Evolutionary conservation across 1,140 invertebrate genomes (phyloP).

Genomic region (Trachymyrmex cornetzi): DNA sequence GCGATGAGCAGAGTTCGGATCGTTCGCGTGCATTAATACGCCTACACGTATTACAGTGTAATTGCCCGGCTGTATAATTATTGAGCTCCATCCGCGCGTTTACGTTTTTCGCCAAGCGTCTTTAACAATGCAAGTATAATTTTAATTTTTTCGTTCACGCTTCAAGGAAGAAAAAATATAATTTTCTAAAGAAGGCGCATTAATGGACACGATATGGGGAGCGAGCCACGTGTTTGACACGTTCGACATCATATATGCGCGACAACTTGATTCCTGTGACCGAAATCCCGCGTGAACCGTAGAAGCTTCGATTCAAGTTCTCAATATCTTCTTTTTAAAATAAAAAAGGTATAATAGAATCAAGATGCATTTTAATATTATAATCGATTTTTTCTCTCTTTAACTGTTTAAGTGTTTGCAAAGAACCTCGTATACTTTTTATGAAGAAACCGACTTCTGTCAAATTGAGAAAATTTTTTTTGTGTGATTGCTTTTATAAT

Average conservation of each 20-base stretch:
- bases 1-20: constrained; percentile 21
- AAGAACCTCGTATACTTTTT: too few relatives aligned
- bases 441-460: too few relatives aligned
- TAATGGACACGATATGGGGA: neutral
- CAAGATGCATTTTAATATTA: neutral
- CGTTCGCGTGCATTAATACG: neutral
- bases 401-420: neutral
- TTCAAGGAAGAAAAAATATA: neutral
- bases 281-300: neutral
- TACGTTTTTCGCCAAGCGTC: constrained; percentile 16
- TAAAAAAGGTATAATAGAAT: neutral
- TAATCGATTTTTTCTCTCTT: neutral
- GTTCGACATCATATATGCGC: neutral
- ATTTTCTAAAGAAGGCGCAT: neutral
- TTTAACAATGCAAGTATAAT: neutral
- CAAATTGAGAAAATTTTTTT: too few relatives aligned
- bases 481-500: too few relatives aligned
- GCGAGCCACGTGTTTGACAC: constrained; percentile 1
- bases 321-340: neutral
- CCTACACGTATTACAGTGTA: neutral
- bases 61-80: constrained; percentile 48
- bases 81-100: constrained; percentile 27
- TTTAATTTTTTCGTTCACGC: constrained; percentile 12
- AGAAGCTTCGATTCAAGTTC: neutral
- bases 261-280: neutral